A percentile compares a stretch with the other conserved stretches of the same genome.
These are phyloP conservation scores for Aplysia californica DNA, from an alignment of 1,140 invertebrate species.

Conservation along the genomic window DNA sequence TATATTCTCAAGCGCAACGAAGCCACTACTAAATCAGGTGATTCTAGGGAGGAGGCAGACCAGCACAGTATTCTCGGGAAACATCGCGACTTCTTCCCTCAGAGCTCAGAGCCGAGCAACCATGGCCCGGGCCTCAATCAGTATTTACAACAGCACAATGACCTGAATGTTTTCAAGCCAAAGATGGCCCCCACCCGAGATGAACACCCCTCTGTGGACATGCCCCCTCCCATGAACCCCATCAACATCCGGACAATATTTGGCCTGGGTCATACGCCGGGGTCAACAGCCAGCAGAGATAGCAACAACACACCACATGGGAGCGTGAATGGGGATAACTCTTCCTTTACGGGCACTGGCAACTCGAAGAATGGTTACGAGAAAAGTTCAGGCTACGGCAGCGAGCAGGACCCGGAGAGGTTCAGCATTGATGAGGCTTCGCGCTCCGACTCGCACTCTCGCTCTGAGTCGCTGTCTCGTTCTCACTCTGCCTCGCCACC, in stretches of 20 bases:
- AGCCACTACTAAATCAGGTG: slow-evolving; percentile 28
- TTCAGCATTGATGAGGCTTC: slow-evolving; percentile 56
- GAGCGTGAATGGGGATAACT: slow-evolving; percentile 45
- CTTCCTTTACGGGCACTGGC: slow-evolving; percentile 48
- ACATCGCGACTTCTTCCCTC: not conserved
- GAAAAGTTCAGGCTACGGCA: slow-evolving; percentile 63
- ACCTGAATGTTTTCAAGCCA: slow-evolving; percentile 2
- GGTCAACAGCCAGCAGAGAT: slow-evolving; percentile 26
- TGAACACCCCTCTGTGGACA: slow-evolving; percentile 43
- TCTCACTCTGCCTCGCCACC: slow-evolving; percentile 55
- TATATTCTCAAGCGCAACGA: slow-evolving; percentile 50
- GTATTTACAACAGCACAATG: slow-evolving; percentile 1
- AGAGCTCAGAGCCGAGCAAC: not conserved
- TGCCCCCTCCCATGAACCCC: slow-evolving; percentile 60
- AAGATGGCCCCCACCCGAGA: too few relatives aligned
- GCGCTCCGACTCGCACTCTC: slow-evolving; percentile 29
- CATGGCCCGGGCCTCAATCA: not conserved
- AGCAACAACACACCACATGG: slow-evolving; percentile 56
- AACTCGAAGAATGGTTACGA: slow-evolving; percentile 54
- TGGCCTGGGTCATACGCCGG: slow-evolving; percentile 43
- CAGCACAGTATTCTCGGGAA: not conserved
- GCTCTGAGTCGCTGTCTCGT: slow-evolving; percentile 44
- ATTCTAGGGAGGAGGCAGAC: slow-evolving; percentile 38
- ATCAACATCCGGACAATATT: slow-evolving; percentile 56
- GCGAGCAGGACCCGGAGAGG: slow-evolving; percentile 58